These are phyloP conservation scores for Ochotona princeps DNA, from an alignment of 2,113 vertebrate genomes.

Conservation along the genomic window DNA sequence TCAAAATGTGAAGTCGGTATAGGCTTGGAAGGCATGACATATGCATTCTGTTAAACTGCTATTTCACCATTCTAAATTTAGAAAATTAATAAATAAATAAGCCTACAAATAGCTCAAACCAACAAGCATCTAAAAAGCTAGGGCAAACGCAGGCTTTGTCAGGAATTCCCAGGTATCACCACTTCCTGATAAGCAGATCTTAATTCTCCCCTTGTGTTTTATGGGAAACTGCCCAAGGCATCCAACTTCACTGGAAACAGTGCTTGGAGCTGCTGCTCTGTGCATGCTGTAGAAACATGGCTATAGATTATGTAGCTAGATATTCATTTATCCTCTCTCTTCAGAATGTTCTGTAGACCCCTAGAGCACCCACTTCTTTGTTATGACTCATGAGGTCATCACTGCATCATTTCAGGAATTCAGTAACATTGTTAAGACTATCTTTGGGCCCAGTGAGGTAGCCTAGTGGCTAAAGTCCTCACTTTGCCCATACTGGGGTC, in stretches of 20 bases:
- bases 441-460: no score
- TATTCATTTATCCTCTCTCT: background rate
- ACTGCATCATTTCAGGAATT: background rate
- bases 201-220: background rate
- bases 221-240: background rate
- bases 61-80: slow-evolving; percentile 14
- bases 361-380: background rate
- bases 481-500: no score
- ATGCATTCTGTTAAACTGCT: background rate
- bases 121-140: background rate
- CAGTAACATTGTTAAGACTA: background rate
- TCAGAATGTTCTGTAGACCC: background rate
- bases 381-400: background rate
- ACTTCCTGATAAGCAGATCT: background rate
- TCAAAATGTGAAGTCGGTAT: background rate
- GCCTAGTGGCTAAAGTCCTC: no score
- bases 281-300: background rate
- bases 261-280: no score
- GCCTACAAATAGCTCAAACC: background rate
- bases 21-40: background rate
- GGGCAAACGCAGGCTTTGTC: background rate
- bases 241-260: background rate
- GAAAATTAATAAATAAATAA: background rate
- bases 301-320: background rate
- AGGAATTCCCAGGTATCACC: background rate